Base-by-base conservation (phyloP, 2,888 invertebrate species). In the Osmoderma eremita region DNA sequence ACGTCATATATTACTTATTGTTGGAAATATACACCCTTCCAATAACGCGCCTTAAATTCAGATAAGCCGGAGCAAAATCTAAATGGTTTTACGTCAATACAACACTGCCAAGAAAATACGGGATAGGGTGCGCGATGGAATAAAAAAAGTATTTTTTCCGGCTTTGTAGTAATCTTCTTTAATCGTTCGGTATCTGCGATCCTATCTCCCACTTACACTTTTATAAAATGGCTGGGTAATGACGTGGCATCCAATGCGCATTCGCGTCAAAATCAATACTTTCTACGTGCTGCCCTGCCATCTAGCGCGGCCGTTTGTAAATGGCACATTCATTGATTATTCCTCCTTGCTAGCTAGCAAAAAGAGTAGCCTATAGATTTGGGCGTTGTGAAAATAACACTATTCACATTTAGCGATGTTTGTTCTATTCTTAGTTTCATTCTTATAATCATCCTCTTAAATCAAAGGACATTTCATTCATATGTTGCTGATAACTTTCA, bases 181-280 rank as follows among this genome's bases (percentile, higher is more conserved):
- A 50, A 63, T 51, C 50, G 63, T 38, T 50, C 38, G 36, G 50
- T 39, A 63, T 63, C 51, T 63, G 41, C 65, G 65, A 65, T 54
- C 18, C 48, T 58, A 54, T 65, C 54, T 38, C 10, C 48, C 65
- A 65, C 65, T 65, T 58, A 53, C 56, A 65, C 65, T 53, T 65
- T 49, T 54, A 56, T 54, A 65, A 65, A 54, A 65, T 65, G 65
- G 65, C 65, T 56, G 65, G 54, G 65, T 65, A 54, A 65, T 58
- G 53, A 65, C 65, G 53, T 65, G 48, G 48, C 65, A 22, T 49
- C 5, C 4, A 65, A 41, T 24, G 65, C 54, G 65, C 65, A 42
- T 38, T 45, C 65, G 65, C 65, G 17, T 54, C 15, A 24, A 45
- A 45, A 58, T 58, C 58, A 58, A 58, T 58, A 58, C 58, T 45